phyloP scores from a whole-genome alignment of 2,797 vertebrate genomes.

The Acridotheres tristis region DNA sequence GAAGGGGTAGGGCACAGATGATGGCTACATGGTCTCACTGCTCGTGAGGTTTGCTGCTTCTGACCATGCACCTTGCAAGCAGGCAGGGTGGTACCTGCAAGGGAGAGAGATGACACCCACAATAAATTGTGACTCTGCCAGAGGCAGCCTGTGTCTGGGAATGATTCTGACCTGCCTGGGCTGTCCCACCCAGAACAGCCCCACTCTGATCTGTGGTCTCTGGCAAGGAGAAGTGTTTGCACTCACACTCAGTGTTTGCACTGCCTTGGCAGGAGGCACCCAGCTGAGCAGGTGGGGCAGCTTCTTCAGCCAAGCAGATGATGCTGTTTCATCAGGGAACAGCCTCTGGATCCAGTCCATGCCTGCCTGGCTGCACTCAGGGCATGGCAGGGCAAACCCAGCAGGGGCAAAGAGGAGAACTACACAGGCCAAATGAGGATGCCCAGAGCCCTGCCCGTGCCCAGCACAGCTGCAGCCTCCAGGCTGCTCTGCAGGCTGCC shows the following conservation, averaged over 20 bases:
- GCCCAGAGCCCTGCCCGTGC: neutral
- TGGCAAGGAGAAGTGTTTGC: neutral
- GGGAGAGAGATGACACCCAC: neutral
- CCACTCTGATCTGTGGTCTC: fast-evolving
- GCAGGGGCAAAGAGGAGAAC: neutral
- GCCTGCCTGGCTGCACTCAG: neutral
- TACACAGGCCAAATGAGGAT: fast-evolving
- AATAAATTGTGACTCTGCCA: neutral
- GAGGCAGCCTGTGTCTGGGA: fast-evolving
- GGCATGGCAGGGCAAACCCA: neutral
- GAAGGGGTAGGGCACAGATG: neutral
- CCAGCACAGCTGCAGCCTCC: fast-evolving
- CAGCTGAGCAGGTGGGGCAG: neutral
- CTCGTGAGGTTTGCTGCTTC: neutral
- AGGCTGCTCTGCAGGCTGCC: neutral
- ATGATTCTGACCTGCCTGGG: neutral
- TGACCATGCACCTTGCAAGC: neutral
- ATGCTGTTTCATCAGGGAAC: neutral
- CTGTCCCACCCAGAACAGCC: neutral
- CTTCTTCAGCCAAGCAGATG: neutral
- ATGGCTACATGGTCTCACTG: fast-evolving
- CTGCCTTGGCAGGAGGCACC: neutral
- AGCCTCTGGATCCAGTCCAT: neutral
- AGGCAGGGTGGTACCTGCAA: neutral
- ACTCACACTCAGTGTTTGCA: fast-evolving